Evolutionary conservation across 2,797 vertebrate species (phyloP).

Genomic region (Xiphophorus birchmanni): DNA sequence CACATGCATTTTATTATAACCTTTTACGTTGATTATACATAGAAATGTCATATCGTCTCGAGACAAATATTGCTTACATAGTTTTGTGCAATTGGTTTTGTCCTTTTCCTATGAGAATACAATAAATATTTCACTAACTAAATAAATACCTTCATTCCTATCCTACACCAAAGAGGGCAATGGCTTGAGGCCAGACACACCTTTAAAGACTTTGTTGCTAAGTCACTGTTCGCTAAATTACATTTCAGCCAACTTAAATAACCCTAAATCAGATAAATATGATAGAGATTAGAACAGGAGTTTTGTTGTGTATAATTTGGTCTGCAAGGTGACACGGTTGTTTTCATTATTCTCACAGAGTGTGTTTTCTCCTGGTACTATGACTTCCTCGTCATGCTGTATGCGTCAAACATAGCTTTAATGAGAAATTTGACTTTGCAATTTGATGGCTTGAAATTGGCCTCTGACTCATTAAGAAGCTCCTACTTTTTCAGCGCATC

Average conservation of each 20-base stretch:
- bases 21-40: neutral
- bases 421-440: too few relatives aligned
- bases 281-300: neutral
- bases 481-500: too few relatives aligned
- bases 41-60: neutral
- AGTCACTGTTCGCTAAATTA: neutral
- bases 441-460: too few relatives aligned
- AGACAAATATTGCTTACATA: neutral
- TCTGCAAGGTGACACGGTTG: neutral
- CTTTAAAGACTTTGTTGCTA: neutral
- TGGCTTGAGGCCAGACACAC: neutral
- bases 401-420: too few relatives aligned
- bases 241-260: neutral
- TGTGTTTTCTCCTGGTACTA: neutral
- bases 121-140: neutral
- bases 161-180: neutral
- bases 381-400: neutral
- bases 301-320: neutral
- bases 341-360: neutral
- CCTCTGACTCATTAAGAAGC: too few relatives aligned
- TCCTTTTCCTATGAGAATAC: neutral
- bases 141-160: neutral
- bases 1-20: neutral
- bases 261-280: neutral
- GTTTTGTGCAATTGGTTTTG: neutral